phyloP scores from a whole-genome alignment of 2,797 vertebrate genomes.

The Delichon dasypus region DNA sequence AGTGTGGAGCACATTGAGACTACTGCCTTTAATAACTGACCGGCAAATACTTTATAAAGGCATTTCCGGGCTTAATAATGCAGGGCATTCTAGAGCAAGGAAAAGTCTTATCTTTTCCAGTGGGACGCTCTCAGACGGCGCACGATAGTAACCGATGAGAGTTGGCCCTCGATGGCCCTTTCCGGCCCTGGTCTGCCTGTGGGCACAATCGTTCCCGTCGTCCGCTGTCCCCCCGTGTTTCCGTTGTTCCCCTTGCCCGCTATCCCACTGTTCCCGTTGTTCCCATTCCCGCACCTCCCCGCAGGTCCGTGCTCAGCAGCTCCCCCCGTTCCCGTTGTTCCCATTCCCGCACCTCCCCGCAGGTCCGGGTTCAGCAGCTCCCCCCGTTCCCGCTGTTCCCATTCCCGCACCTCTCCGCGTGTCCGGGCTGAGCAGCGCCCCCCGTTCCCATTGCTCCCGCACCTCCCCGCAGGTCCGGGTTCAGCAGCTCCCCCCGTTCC shows the following conservation, averaged over 20 bases:
- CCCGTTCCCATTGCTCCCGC: too few species aligned
- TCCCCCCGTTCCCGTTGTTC: too few species aligned
- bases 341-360: too few species aligned
- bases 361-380: too few species aligned
- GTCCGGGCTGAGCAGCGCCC: too few species aligned
- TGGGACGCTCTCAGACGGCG: rapidly evolving
- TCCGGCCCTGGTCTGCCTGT: rapidly evolving
- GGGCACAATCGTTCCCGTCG: rapidly evolving
- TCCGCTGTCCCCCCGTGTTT: neutral
- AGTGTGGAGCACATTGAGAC: neutral
- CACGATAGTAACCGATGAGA: rapidly evolving
- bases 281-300: neutral
- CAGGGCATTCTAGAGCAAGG: neutral
- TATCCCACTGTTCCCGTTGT: too few species aligned
- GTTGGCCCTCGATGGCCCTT: rapidly evolving
- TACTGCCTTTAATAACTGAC: neutral
- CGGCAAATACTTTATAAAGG: rapidly evolving
- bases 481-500: too few species aligned
- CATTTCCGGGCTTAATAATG: neutral
- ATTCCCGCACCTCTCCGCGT: too few species aligned
- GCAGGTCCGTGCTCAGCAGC: rapidly evolving
- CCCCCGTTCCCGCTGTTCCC: too few species aligned
- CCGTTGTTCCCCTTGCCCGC: neutral
- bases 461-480: too few species aligned
- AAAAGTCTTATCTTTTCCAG: rapidly evolving